Conservation (phyloP, 2,888 invertebrate species). For the Drosophila eohydei region DNA sequence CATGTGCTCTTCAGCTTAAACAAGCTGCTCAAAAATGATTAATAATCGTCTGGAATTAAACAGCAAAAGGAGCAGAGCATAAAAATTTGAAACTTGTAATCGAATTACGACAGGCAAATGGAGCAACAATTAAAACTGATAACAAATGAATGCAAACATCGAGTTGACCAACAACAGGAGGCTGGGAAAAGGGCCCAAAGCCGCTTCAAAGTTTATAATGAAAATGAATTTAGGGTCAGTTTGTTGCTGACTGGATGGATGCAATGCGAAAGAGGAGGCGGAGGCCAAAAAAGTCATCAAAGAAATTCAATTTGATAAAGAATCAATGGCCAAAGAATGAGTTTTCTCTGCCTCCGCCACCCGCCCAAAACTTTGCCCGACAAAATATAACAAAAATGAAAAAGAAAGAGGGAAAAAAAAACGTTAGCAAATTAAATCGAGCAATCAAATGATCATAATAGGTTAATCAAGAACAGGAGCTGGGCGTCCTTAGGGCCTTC, state of each 20-base stretch:
- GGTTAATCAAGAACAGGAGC: slow-evolving; percentile 75
- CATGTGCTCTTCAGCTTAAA: neutral
- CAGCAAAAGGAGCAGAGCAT: neutral
- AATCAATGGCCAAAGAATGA: slow-evolving; percentile 37
- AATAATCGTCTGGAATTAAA: slow-evolving; percentile 20
- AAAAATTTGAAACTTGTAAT: slow-evolving; percentile 16
- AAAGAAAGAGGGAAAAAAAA: slow-evolving; percentile 14
- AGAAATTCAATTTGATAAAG: slow-evolving; percentile 65
- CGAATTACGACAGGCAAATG: slow-evolving; percentile 10
- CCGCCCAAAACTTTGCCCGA: slow-evolving; percentile 8
- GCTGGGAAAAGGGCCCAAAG: slow-evolving; percentile 5
- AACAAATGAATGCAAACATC: slow-evolving; percentile 45
- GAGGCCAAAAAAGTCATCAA: slow-evolving; percentile 61
- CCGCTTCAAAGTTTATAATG: slow-evolving; percentile 37
- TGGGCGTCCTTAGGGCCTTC: slow-evolving; percentile 5
- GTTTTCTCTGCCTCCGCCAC: slow-evolving; percentile 15
- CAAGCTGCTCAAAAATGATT: slow-evolving; percentile 18
- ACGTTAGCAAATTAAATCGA: slow-evolving; percentile 76
- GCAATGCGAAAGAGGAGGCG: slow-evolving; percentile 12
- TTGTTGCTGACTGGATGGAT: slow-evolving; percentile 21
- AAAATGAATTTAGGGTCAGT: slow-evolving; percentile 53
- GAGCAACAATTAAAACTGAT: slow-evolving; percentile 31
- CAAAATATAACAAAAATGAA: slow-evolving; percentile 18
- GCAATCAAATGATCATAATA: slow-evolving; percentile 80
- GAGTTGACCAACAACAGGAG: slow-evolving; percentile 24